Percentiles rank a stretch among this genome's conserved stretches.
Evolutionary conservation across 2,113 vertebrate species (phyloP).

Genomic region (Potamarius usumacintae): DNA sequence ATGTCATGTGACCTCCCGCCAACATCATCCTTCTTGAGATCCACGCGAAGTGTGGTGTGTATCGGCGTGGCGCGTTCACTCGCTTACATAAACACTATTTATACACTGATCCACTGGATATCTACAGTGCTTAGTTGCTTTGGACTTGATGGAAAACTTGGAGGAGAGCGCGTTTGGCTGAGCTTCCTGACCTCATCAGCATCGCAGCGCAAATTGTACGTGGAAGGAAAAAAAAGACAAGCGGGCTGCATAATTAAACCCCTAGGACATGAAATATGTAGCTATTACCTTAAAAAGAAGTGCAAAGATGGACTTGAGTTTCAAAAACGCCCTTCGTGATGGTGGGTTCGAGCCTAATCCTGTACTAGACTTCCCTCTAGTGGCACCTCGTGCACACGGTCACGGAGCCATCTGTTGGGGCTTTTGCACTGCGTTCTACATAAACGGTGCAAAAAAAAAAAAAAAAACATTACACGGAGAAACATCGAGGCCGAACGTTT

Average conservation of each 20-base stretch:
- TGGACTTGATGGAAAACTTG: background rate
- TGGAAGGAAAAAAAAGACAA: background rate
- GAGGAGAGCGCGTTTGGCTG: background rate
- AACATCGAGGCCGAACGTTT: background rate
- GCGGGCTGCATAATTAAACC: background rate
- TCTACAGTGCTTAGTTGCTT: background rate
- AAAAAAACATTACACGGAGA: background rate
- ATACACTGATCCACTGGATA: background rate
- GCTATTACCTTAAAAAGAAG: background rate
- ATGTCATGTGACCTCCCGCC: background rate
- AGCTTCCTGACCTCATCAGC: background rate
- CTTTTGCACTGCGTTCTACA: background rate
- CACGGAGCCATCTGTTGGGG: background rate
- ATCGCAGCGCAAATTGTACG: background rate
- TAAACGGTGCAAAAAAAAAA: background rate
- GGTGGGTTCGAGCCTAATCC: background rate
- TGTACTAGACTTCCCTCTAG: constrained; percentile 45
- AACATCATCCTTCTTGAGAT: background rate
- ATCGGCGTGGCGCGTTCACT: too few relatives aligned
- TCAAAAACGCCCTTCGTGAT: background rate
- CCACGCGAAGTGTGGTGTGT: too few relatives aligned
- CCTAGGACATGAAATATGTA: background rate
- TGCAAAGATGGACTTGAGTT: background rate
- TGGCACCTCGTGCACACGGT: background rate
- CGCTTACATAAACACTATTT: background rate